These are phyloP conservation scores for Diarsia mendica DNA, from an alignment of 2,888 invertebrate species.

Conservation along the genomic window DNA sequence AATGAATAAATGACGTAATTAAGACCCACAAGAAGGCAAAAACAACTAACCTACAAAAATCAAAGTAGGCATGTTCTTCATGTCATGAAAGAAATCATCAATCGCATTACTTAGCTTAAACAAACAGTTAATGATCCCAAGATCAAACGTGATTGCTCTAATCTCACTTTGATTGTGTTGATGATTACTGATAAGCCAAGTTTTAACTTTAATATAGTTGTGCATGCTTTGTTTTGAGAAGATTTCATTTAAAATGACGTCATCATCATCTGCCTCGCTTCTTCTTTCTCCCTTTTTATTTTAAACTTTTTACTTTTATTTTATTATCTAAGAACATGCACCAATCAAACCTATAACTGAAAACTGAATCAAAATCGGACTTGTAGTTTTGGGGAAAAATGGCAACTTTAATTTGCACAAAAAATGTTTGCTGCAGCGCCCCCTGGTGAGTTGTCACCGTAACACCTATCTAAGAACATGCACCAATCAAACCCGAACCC, in stretches of 20 bases:
- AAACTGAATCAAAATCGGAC: too few relatives aligned
- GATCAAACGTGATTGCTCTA: slow-evolving; percentile 30
- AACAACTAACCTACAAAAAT: background rate
- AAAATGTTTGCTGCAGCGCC: too few relatives aligned
- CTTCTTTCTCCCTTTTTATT: too few relatives aligned
- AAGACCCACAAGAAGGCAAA: background rate
- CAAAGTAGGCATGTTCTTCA: background rate
- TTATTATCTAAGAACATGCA: too few relatives aligned
- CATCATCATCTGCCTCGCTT: background rate
- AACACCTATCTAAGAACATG: too few relatives aligned
- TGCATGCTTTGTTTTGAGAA: background rate
- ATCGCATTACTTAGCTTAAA: background rate
- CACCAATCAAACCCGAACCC: too few relatives aligned
- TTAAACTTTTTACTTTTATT: too few relatives aligned
- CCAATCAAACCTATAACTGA: too few relatives aligned
- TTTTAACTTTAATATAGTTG: background rate
- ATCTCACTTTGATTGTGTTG: slow-evolving; percentile 17
- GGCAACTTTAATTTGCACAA: too few relatives aligned
- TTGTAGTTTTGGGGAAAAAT: too few relatives aligned
- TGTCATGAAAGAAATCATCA: background rate
- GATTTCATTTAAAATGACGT: background rate
- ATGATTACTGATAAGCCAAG: slow-evolving; percentile 20
- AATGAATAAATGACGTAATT: too few relatives aligned
- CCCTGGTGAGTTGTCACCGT: too few relatives aligned
- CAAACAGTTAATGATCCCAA: slow-evolving; percentile 27